Evolutionary conservation across 2,888 invertebrate genomes (phyloP).

Genomic region (Hylaea fasciaria): DNA sequence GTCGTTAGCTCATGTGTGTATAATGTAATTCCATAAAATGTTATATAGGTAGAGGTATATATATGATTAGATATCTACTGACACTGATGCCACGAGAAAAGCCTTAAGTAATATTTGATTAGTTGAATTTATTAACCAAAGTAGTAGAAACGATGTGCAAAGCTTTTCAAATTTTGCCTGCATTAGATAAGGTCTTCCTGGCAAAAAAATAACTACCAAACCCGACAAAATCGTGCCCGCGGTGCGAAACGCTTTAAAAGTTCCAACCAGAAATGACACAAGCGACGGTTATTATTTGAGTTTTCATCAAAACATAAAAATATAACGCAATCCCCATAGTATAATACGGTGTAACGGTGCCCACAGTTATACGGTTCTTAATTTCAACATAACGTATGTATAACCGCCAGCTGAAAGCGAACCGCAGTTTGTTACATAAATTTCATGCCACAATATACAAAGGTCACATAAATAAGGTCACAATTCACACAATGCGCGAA

Average conservation of each 20-base stretch:
- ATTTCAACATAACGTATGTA: slow-evolving; percentile 26
- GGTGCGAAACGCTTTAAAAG: slow-evolving; percentile 13
- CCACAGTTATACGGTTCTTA: slow-evolving; percentile 22
- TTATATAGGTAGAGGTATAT: too few relatives aligned
- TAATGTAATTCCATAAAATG: too few relatives aligned
- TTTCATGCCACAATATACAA: slow-evolving; percentile 51
- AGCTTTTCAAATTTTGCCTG: too few relatives aligned
- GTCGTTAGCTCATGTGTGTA: too few relatives aligned
- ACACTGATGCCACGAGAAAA: too few relatives aligned
- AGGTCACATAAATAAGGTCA: slow-evolving; percentile 59
- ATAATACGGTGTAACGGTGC: slow-evolving; percentile 16
- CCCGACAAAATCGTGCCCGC: neutral
- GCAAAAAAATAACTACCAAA: slow-evolving; percentile 8
- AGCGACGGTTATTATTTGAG: slow-evolving; percentile 21
- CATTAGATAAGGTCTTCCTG: neutral
- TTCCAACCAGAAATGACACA: slow-evolving; percentile 12
- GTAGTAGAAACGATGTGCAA: too few relatives aligned
- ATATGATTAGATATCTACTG: too few relatives aligned
- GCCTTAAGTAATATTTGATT: too few relatives aligned
- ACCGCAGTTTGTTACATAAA: slow-evolving; percentile 47
- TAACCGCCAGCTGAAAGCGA: slow-evolving; percentile 23
- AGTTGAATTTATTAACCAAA: too few relatives aligned
- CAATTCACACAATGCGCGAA: slow-evolving; percentile 54
- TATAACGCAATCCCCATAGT: slow-evolving; percentile 15
- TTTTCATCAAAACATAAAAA: slow-evolving; percentile 36